Evolutionary conservation across 2,888 invertebrate genomes (phyloP).

Genomic region (Abscondita cerata): DNA sequence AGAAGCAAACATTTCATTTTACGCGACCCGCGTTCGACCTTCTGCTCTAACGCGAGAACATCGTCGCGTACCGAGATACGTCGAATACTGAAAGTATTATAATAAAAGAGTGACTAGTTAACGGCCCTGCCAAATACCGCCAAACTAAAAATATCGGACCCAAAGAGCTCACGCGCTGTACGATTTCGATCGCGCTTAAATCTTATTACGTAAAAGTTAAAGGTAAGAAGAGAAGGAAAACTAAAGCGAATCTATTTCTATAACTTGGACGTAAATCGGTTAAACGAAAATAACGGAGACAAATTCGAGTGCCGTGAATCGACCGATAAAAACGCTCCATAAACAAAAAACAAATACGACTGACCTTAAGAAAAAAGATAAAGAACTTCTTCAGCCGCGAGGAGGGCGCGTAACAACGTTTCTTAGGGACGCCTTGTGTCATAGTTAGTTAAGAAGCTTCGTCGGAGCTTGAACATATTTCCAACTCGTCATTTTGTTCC

Average conservation of each 20-base stretch:
- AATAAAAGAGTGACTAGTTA: conserved; percentile 25
- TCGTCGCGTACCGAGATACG: conserved; percentile 47
- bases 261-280: conserved; percentile 34
- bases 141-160: conserved; percentile 68
- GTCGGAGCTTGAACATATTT: conserved; percentile 6
- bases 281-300: conserved; percentile 37
- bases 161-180: conserved; percentile 33
- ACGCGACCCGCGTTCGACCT: conserved; percentile 24
- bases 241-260: conserved; percentile 33
- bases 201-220: conserved; percentile 37
- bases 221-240: conserved; percentile 35
- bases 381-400: conserved; percentile 37
- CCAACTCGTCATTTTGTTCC: conserved; percentile 6
- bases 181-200: conserved; percentile 20
- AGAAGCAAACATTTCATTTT: conserved; percentile 38
- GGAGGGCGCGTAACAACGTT: conserved; percentile 24
- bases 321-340: conserved; percentile 13
- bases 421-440: conserved; percentile 17
- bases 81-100: conserved; percentile 44
- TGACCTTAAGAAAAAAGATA: conserved; percentile 40
- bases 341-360: conserved; percentile 24
- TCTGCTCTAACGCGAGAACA: conserved; percentile 41
- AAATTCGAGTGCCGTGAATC: conserved; percentile 21
- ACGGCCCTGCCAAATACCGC: conserved; percentile 68
- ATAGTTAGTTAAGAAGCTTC: conserved; percentile 12